A percentile compares a stretch with the other conserved stretches of the same genome.
Conservation (phyloP, 2,113 vertebrate genomes). For the Trachemys scripta region DNA sequence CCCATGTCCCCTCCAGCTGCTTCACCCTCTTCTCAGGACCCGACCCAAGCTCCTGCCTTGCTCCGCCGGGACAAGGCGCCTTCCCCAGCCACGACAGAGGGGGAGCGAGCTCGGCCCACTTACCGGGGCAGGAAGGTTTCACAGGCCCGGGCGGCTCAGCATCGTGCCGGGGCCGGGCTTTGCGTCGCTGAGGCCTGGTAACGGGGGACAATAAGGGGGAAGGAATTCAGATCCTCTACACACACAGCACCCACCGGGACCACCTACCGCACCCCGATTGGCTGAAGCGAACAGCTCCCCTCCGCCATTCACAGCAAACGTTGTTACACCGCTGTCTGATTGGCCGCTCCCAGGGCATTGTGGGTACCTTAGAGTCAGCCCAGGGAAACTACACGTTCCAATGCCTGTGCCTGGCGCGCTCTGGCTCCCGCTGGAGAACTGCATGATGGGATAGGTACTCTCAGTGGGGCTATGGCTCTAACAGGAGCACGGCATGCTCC, state of each 20-base stretch:
- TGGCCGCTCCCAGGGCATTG: neutral
- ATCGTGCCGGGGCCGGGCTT: neutral
- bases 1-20: neutral
- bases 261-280: neutral
- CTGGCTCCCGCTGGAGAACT: no score
- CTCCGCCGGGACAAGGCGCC: no score
- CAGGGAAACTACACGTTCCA: neutral
- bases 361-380: neutral
- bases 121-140: neutral
- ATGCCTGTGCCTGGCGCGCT: no score
- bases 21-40: no score
- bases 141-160: neutral
- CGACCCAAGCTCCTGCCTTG: neutral
- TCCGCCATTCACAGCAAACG: neutral
- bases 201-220: accelerated
- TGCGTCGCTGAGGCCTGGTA: neutral
- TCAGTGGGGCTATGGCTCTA: no score
- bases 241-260: neutral
- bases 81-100: no score
- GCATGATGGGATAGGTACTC: neutral
- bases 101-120: neutral
- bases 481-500: neutral
- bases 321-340: neutral
- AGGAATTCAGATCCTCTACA: accelerated
- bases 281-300: neutral